Base-by-base conservation (phyloP, 2,113 vertebrate species). In the Nannospalax galili region DNA sequence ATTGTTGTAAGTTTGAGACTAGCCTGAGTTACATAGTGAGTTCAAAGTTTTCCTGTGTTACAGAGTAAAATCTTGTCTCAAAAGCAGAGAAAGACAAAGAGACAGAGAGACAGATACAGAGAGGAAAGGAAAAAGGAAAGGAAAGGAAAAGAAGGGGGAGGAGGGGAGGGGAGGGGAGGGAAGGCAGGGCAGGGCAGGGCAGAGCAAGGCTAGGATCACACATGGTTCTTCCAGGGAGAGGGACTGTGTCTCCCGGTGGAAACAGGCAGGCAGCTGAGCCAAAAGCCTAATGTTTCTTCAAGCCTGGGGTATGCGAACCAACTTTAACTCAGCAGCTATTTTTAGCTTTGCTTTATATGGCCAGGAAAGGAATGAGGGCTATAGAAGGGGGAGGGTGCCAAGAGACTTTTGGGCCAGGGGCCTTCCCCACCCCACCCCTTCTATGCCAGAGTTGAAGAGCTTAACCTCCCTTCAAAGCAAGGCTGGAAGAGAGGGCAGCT, bases 261-360 rank as follows among this genome's bases (percentile, higher is more conserved):
- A 52, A 84, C 7, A 8, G 67, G n/a, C 80, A n/a, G 62, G 69
- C 86, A 32, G 40, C 56, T 85, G 8, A 0, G 4, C 37, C 26
- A 24, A 17, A 24, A 67, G 74, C 3, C 10, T 26, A 3, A 45
- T 26, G 12, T 75, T 77, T 37, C 84, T 92, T 77, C 64, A 35
- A 85, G 91, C 56, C 72, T 7, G 3, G 84, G 10, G 42, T 42
- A 11, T 4, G 35, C 22, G 42, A 11, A 45, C 24, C 37, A 12
- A 91, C 69, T 98, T 93, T 97, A 97, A 97, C 94, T 95, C 97
- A 94, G 88, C 45, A 90, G 94, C 94, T 98, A 96, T 97, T 96
- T 98, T 98, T 97, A 98, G 98, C 94, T 91, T 94, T 82, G 93
- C 98, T 97, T 96, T 98, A 97, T 97, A 98, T 37, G 95, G 97